Conservation (phyloP, 2,888 invertebrate genomes). For the Drosophila basisetae region DNA sequence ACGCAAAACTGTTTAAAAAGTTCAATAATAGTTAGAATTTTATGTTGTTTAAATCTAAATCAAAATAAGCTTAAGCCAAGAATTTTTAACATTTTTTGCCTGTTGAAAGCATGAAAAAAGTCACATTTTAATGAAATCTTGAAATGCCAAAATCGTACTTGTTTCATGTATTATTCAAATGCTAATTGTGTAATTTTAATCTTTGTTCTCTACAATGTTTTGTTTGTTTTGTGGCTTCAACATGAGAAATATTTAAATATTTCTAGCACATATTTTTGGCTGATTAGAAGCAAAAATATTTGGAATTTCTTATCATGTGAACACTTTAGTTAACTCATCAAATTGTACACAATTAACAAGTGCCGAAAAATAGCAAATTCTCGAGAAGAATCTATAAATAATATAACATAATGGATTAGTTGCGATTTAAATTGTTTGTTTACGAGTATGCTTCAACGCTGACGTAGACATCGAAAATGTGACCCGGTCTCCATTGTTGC, state of each 20-base stretch:
- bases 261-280: neutral
- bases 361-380: neutral
- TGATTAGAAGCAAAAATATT: neutral
- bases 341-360: neutral
- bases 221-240: neutral
- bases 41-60: neutral
- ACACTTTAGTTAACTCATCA: neutral
- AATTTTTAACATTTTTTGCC: neutral
- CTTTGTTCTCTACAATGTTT: neutral
- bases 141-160: neutral
- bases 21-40: neutral
- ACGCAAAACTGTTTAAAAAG: neutral
- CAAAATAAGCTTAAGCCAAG: neutral
- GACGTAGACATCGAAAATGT: constrained; percentile 5
- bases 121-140: neutral
- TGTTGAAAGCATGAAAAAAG: neutral
- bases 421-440: neutral
- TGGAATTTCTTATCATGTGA: neutral
- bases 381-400: neutral
- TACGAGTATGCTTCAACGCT: constrained; percentile 33
- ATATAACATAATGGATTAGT: constrained; percentile 1
- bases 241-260: neutral
- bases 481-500: constrained; percentile 50
- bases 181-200: neutral
- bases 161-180: neutral